phyloP scores from a whole-genome alignment of 2,113 vertebrate species.

The Elgaria multicarinata region DNA sequence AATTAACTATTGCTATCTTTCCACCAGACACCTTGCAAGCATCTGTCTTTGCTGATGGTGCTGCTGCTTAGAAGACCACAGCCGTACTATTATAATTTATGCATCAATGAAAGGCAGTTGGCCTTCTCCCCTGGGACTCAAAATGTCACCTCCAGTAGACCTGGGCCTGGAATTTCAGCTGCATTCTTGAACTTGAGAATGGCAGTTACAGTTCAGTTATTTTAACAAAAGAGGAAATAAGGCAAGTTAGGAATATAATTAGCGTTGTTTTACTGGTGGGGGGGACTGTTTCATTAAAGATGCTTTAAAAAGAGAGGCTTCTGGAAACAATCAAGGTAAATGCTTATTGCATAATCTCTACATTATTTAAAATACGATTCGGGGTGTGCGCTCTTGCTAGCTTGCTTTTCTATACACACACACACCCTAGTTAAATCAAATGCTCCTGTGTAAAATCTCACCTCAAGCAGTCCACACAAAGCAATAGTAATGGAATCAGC shows the following conservation, averaged over 20 bases:
- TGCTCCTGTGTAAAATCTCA: slow-evolving; percentile 69
- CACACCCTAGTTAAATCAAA: slow-evolving; percentile 4
- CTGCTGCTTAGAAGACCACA: slow-evolving; percentile 67
- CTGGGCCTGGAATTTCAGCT: slow-evolving; percentile 62
- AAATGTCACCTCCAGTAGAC: slow-evolving; percentile 71
- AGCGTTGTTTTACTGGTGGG: no score
- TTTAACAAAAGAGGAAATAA: slow-evolving; percentile 37
- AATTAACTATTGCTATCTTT: slow-evolving; percentile 51
- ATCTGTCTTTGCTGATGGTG: slow-evolving; percentile 39
- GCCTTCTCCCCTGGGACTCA: slow-evolving; percentile 57
- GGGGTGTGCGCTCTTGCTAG: not conserved
- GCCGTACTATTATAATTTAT: slow-evolving; percentile 50
- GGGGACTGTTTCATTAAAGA: slow-evolving; percentile 11
- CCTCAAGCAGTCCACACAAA: slow-evolving; percentile 73
- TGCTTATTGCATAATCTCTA: not conserved
- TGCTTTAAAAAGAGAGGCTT: slow-evolving; percentile 20
- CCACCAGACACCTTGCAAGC: slow-evolving; percentile 56
- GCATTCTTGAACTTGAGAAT: slow-evolving; percentile 64
- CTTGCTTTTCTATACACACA: not conserved
- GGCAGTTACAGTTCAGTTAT: slow-evolving; percentile 54
- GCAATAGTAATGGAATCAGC: slow-evolving; percentile 54
- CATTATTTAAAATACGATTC: not conserved
- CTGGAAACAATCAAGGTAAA: not conserved
- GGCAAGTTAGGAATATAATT: slow-evolving; percentile 21
- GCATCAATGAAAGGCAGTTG: slow-evolving; percentile 73